Evolutionary conservation across 2,888 invertebrate genomes (phyloP).

Genomic region (Terebella lapidaria): DNA sequence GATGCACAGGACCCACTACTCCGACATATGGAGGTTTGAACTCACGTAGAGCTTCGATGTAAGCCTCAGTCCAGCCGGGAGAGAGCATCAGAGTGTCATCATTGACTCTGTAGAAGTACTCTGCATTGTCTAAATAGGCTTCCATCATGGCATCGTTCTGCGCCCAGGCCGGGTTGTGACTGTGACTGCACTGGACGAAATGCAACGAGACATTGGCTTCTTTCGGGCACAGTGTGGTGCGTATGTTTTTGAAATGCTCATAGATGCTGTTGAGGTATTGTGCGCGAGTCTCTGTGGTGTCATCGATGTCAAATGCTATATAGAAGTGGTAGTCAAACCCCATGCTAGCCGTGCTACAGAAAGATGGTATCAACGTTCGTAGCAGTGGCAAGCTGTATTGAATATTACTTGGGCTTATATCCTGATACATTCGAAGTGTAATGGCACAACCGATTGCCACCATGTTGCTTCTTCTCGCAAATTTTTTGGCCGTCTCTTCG

Average conservation of each 20-base stretch:
- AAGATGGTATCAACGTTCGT: constrained; percentile 13
- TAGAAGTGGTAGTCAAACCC: constrained; percentile 17
- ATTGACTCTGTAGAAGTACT: constrained; percentile 25
- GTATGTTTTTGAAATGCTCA: not conserved
- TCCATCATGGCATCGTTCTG: constrained; percentile 31
- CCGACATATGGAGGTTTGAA: constrained; percentile 23
- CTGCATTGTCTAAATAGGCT: constrained; percentile 23
- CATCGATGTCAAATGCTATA: constrained; percentile 13
- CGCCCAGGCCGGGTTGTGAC: constrained; percentile 26
- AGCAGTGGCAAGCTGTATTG: not conserved
- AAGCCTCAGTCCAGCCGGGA: constrained; percentile 19
- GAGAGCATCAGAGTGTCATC: constrained; percentile 19
- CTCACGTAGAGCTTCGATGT: constrained; percentile 11
- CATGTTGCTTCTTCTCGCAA: not conserved
- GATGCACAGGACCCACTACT: constrained; percentile 26
- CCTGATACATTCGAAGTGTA: not conserved
- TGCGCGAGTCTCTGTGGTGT: constrained; percentile 2
- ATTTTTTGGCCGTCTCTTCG: not conserved
- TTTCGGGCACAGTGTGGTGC: constrained; percentile 3
- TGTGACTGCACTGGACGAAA: constrained; percentile 23
- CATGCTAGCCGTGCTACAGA: constrained; percentile 14
- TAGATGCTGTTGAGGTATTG: constrained; percentile 57
- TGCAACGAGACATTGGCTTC: constrained; percentile 12
- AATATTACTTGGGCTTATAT: not conserved
- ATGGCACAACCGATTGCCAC: constrained; percentile 1